Percentiles rank a stretch among this genome's conserved stretches.
These are phyloP conservation scores for Eublepharis macularius DNA, from an alignment of 2,113 vertebrate genomes.

Conservation along the genomic window DNA sequence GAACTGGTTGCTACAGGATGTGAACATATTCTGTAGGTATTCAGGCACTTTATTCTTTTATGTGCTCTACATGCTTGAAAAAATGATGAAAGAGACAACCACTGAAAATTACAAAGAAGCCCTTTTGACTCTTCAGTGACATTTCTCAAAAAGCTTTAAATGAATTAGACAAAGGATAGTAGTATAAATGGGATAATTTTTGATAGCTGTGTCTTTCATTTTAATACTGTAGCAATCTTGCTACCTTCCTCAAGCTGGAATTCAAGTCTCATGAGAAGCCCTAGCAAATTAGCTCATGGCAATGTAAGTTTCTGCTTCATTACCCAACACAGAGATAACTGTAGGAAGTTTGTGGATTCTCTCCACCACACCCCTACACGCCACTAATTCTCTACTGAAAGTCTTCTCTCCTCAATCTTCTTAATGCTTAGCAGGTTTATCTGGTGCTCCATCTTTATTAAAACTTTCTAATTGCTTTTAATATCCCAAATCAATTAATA, in stretches of 20 bases:
- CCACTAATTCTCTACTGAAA: conserved; percentile 46
- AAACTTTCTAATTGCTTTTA: conserved; percentile 58
- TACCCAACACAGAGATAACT: conserved; percentile 61
- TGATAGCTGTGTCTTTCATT: background rate
- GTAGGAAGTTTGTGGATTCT: conserved; percentile 42
- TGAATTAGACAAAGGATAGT: conserved; percentile 22
- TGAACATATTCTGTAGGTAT: conserved; percentile 9
- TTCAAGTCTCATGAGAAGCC: conserved; percentile 63
- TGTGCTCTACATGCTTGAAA: conserved; percentile 7
- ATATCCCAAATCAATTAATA: conserved; percentile 55
- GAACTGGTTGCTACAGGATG: conserved; percentile 39
- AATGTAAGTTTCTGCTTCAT: conserved; percentile 71
- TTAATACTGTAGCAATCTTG: conserved; percentile 16
- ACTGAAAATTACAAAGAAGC: conserved; percentile 30
- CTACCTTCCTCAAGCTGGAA: conserved; percentile 55
- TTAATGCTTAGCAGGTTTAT: conserved; percentile 52
- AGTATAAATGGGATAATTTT: conserved; percentile 19
- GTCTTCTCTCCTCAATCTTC: conserved; percentile 34
- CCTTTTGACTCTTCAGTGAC: conserved; percentile 38
- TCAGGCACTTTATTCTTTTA: conserved; percentile 13
- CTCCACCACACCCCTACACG: conserved; percentile 12
- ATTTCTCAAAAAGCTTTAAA: conserved; percentile 25
- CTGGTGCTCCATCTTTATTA: conserved; percentile 39
- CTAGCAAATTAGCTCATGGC: conserved; percentile 65
- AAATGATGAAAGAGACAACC: background rate